Evolutionary conservation across 2,888 invertebrate genomes (phyloP), one percentile per base, ranked within the genome.

Genomic region (Neria commutata): DNA sequence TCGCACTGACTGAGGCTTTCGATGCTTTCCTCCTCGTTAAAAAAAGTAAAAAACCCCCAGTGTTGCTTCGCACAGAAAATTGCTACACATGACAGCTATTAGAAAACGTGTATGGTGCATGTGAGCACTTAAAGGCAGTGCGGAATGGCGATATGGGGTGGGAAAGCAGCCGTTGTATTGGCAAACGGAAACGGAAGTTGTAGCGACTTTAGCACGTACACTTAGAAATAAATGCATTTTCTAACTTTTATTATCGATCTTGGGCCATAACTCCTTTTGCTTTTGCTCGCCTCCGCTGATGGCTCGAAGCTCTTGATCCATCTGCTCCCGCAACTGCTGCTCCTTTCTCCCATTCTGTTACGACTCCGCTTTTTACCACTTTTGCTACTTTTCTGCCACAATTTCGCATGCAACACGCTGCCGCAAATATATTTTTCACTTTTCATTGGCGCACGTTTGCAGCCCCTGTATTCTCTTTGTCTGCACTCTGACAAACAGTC

Each of bases 351-450:
- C n/a, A 37, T 14, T 37, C 37, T 37, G 14, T 37, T 37, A 11
- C 37, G 11, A 11, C 37, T n/a, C n/a, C n/a, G n/a, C 4, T 37
- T 14, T 37, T 37, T 11, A 37, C 8, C 6, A 5, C n/a, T 37
- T 37, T 37, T 14, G 37, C 37, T 14, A 37, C 37, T 37, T 37
- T 29, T 29, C 29, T 29, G 6, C 49, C 51, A 62, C 17, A 64
- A 65, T 72, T 71, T 67, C 58, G 60, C 74, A 70, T 72, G 67
- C 72, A 70, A 63, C 65, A 67, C 72, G 64, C 59, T 62, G 64
- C 61, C 62, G 67, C 71, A 63, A 74, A 69, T 69, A 72, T 72
- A 74, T 71, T 71, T 74, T 73, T 71, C 70, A 69, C 71, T 73
- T 67, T 70, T 3, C 21, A 5, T 3, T 3, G 33, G 19, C 40